Evolutionary conservation across 2,113 vertebrate genomes (phyloP).

Genomic region (Ochotona curzoniae): DNA sequence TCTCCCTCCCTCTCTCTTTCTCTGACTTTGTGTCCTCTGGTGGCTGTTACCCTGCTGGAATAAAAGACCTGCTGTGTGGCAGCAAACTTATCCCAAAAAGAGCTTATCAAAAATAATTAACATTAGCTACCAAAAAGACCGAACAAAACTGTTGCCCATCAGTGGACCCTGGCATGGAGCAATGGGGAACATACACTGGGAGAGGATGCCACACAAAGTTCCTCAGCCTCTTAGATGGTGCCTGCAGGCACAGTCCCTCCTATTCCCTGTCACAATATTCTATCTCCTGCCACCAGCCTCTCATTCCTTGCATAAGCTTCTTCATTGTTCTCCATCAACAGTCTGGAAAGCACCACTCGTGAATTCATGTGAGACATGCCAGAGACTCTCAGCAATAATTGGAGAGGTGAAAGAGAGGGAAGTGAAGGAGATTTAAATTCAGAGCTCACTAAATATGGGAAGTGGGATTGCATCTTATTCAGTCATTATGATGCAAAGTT

Average conservation of each 20-base stretch:
- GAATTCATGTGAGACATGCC: not conserved
- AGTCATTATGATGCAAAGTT: not conserved
- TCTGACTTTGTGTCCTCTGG: no score
- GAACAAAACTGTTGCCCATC: no score
- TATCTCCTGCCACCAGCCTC: not conserved
- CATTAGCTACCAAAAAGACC: no score
- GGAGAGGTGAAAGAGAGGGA: not conserved
- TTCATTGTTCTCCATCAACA: not conserved
- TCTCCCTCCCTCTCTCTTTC: no score
- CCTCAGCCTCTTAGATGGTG: not conserved
- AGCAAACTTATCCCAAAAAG: no score
- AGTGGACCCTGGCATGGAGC: not conserved
- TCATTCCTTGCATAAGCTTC: not conserved
- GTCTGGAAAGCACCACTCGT: rapidly evolving
- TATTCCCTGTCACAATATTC: not conserved
- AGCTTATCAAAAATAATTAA: no score
- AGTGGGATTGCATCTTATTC: not conserved
- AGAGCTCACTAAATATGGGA: not conserved
- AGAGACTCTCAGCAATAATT: not conserved
- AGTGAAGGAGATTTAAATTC: not conserved
- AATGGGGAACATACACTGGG: rapidly evolving
- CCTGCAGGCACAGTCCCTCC: not conserved
- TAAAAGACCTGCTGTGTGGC: no score
- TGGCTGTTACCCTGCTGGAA: no score
- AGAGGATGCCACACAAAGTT: rapidly evolving